phyloP scores from a whole-genome alignment of 2,797 vertebrate species.

The Hypotaenidia philippensis region DNA sequence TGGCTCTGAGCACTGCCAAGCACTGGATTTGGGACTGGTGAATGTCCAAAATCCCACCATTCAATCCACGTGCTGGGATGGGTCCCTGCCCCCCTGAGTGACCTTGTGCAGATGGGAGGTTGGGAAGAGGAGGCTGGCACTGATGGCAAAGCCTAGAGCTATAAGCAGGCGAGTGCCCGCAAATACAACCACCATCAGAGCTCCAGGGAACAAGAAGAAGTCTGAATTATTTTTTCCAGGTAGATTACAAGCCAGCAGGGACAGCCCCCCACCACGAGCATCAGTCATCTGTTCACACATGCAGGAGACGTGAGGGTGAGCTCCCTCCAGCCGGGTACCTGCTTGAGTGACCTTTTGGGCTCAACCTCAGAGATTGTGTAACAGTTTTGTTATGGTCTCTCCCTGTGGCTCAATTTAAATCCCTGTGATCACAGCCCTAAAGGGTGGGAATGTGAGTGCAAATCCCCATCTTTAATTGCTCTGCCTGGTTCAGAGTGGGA shows the following conservation, averaged over 20 bases:
- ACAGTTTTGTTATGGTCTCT: neutral
- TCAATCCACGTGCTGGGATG: neutral
- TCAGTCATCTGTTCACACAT: neutral
- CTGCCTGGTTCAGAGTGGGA: neutral
- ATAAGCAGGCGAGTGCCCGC: neutral
- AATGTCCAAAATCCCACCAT: neutral
- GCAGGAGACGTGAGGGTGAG: neutral
- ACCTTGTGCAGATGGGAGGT: neutral
- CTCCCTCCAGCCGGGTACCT: neutral
- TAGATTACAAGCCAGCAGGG: neutral
- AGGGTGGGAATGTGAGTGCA: neutral
- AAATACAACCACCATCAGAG: neutral
- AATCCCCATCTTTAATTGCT: conserved; percentile 51
- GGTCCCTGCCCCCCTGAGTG: neutral
- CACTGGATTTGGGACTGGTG: neutral
- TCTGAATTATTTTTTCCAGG: neutral
- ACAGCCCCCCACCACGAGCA: fast-evolving
- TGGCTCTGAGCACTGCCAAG: neutral
- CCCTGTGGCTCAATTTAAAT: neutral
- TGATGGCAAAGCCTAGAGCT: neutral
- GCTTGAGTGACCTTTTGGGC: neutral
- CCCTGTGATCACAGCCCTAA: neutral
- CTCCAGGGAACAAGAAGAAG: neutral
- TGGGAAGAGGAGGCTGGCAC: neutral
- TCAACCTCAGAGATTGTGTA: neutral